A percentile compares a stretch with the other conserved stretches of the same genome.
phyloP scores from a whole-genome alignment of 2,888 invertebrate genomes.

The Macrophya annulata region DNA sequence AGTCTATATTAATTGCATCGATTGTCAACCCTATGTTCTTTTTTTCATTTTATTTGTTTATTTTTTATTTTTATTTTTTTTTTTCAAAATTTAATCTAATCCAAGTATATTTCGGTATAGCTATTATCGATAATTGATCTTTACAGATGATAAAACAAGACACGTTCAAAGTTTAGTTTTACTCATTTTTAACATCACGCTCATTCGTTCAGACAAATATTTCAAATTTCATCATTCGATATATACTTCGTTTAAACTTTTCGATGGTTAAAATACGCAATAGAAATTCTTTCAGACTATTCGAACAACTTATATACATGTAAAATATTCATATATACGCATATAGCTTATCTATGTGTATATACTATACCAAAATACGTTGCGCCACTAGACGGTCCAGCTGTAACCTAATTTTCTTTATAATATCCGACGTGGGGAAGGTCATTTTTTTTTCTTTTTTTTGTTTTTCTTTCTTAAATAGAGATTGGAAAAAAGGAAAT shows the following conservation, averaged over 20 bases:
- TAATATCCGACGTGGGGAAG: conserved; percentile 23
- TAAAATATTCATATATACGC: background rate
- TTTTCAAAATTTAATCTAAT: background rate
- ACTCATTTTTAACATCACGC: background rate
- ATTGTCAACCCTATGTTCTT: no score
- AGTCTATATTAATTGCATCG: background rate
- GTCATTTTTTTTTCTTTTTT: no score
- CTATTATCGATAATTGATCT: background rate
- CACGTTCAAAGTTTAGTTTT: background rate
- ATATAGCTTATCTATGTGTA: background rate
- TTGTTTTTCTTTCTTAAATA: background rate
- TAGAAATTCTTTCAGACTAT: background rate
- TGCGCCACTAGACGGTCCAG: background rate
- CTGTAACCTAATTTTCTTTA: conserved; percentile 31
- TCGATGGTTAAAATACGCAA: background rate
- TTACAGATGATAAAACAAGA: no score
- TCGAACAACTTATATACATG: background rate
- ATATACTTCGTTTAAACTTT: background rate
- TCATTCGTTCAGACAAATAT: background rate
- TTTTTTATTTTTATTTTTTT: background rate
- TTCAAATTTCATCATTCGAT: no score
- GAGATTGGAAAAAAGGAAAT: background rate
- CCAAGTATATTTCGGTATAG: background rate
- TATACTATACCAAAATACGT: background rate
- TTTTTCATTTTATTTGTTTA: no score